Conservation (phyloP, 2,888 invertebrate genomes). For the Tromatobia lineatoria region DNA sequence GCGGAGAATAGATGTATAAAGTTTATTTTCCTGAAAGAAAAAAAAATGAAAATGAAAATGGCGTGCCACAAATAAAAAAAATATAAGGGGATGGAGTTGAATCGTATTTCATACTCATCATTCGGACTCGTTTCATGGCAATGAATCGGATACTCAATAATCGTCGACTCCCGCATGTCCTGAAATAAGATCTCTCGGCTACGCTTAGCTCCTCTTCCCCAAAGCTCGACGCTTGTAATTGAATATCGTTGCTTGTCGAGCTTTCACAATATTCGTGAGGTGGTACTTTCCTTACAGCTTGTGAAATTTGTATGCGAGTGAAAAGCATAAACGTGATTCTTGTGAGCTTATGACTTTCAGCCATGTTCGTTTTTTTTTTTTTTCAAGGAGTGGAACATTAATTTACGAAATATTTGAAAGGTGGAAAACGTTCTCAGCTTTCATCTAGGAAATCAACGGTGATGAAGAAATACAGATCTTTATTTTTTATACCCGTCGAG, state of each 20-base stretch:
- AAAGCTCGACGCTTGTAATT: background rate
- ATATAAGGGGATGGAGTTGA: slow-evolving; percentile 15
- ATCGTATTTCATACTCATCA: slow-evolving; percentile 36
- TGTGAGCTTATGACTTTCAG: no score
- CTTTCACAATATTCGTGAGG: background rate
- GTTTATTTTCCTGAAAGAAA: slow-evolving; percentile 22
- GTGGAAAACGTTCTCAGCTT: no score
- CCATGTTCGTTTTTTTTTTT: no score
- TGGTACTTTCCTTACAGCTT: background rate
- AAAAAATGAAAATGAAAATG: slow-evolving; percentile 20
- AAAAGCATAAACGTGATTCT: no score
- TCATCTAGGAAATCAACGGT: background rate
- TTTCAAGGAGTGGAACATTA: no score
- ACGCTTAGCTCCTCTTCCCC: background rate
- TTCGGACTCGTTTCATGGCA: slow-evolving; percentile 13
- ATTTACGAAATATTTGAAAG: no score
- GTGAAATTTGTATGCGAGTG: no score
- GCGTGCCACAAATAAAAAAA: background rate
- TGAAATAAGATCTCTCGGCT: slow-evolving; percentile 6
- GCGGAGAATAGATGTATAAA: background rate
- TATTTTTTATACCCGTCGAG: no score
- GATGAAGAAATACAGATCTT: no score
- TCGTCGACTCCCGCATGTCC: slow-evolving; percentile 44
- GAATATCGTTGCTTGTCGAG: slow-evolving; percentile 1
- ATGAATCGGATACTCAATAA: slow-evolving; percentile 52